Percentiles rank a stretch among this genome's conserved stretches.
These are phyloP conservation scores for Drosophila merina DNA, from an alignment of 2,888 invertebrate species.

Conservation along the genomic window DNA sequence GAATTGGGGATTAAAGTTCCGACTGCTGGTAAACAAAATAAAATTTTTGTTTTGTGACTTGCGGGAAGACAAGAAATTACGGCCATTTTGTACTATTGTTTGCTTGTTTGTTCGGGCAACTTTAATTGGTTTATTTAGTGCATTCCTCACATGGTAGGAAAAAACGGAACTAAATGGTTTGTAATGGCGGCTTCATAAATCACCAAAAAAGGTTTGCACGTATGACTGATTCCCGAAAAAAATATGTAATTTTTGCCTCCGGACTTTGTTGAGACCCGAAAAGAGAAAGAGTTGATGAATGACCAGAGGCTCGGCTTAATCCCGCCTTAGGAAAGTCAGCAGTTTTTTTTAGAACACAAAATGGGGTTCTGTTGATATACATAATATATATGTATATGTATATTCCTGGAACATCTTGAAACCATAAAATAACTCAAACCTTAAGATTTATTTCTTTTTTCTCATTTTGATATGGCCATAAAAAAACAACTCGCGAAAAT, in stretches of 20 bases:
- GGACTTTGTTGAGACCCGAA: conserved; percentile 36
- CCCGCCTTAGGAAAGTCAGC: conserved; percentile 11
- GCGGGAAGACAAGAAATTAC: conserved; percentile 8
- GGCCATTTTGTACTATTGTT: conserved; percentile 45
- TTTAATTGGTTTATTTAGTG: conserved; percentile 72
- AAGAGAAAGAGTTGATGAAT: conserved; percentile 61
- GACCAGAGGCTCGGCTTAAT: conserved; percentile 38
- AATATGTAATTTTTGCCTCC: conserved; percentile 51
- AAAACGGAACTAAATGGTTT: conserved; percentile 18
- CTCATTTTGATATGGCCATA: conserved; percentile 20
- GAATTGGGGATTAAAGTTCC: conserved; percentile 44
- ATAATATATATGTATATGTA: conserved; percentile 11
- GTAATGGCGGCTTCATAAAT: conserved; percentile 53
- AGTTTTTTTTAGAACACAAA: conserved; percentile 26
- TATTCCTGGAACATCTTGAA: conserved; percentile 45
- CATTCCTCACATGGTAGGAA: conserved; percentile 25
- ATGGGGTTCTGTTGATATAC: conserved; percentile 18
- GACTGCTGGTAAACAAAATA: conserved; percentile 50
- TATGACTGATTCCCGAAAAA: conserved; percentile 38
- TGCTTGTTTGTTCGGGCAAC: conserved; percentile 45
- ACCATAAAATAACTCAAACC: conserved; percentile 24
- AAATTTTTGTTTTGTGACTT: conserved; percentile 27
- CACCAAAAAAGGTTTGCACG: conserved; percentile 38
- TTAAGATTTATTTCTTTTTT: neutral
- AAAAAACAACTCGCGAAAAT: conserved; percentile 36